Conservation (phyloP, 2,113 vertebrate species). For the Chroicocephalus ridibundus region DNA sequence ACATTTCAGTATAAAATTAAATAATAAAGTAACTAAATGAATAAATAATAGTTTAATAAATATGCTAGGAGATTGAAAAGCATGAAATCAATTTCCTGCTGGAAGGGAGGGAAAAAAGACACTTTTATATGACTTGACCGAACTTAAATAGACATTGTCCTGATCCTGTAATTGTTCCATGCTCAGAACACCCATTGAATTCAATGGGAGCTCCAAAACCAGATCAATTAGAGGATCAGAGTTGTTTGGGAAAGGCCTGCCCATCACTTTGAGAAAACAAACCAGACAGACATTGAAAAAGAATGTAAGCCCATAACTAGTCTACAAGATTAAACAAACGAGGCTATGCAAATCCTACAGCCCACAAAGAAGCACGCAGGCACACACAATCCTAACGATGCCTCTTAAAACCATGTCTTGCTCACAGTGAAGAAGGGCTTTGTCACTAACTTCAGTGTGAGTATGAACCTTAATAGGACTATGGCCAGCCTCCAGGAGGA, state of each 20-base stretch:
- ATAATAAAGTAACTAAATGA: background rate
- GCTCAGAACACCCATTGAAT: conserved; percentile 5
- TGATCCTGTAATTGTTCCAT: conserved; percentile 5
- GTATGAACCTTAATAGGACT: background rate
- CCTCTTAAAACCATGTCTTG: background rate
- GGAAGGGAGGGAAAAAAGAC: background rate
- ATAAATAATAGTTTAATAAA: conserved; percentile 37
- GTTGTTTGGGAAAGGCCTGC: conserved; percentile 38
- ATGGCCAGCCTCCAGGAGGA: background rate
- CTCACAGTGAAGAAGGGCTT: background rate
- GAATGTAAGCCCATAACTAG: conserved; percentile 13
- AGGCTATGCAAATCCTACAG: conserved; percentile 15
- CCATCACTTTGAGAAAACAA: conserved; percentile 32
- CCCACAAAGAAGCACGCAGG: background rate
- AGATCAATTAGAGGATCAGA: conserved; percentile 55
- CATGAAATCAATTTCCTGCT: conserved; percentile 52
- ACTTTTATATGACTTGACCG: background rate
- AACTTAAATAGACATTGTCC: conserved; percentile 39
- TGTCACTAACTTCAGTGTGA: background rate
- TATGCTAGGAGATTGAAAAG: conserved; percentile 3
- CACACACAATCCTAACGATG: background rate
- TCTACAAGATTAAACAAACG: background rate
- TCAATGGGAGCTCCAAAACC: conserved; percentile 15
- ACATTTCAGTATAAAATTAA: background rate
- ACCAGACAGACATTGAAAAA: background rate